Evolutionary conservation across 1,140 invertebrate genomes (phyloP).

Genomic region (Drosophila mauritiana): DNA sequence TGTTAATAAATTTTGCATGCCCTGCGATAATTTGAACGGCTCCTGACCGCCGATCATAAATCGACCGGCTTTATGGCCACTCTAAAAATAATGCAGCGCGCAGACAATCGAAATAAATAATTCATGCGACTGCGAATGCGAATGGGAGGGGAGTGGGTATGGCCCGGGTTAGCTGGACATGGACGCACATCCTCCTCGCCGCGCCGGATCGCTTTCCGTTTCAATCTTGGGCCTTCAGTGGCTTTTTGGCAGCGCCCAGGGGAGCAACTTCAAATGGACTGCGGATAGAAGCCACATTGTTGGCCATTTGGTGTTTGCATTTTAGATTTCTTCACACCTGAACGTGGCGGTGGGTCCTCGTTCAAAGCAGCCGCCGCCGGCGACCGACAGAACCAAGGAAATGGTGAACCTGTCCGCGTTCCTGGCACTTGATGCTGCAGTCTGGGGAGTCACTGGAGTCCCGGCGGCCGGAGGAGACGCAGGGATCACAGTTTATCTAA

Average conservation of each 20-base stretch:
- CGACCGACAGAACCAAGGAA: constrained; percentile 24
- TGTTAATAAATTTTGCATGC: constrained; percentile 84
- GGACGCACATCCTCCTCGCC: constrained; percentile 39
- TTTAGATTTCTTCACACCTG: constrained; percentile 82
- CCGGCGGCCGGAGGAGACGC: not conserved
- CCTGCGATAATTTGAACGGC: constrained; percentile 78
- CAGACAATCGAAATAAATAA: constrained; percentile 82
- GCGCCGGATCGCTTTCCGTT: constrained; percentile 41
- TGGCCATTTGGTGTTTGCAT: constrained; percentile 70
- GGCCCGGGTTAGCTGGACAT: constrained; percentile 28
- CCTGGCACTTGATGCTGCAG: constrained; percentile 65
- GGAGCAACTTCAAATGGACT: constrained; percentile 79
- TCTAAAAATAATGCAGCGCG: constrained; percentile 62
- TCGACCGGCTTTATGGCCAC: constrained; percentile 47
- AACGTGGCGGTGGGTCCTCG: constrained; percentile 63
- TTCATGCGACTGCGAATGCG: constrained; percentile 64
- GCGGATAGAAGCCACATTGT: constrained; percentile 22
- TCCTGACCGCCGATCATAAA: constrained; percentile 58
- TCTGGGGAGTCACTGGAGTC: constrained; percentile 26
- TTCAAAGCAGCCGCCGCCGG: constrained; percentile 76
- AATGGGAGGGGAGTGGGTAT: not conserved
- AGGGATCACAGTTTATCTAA: constrained; percentile 70
- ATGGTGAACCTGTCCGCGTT: constrained; percentile 65
- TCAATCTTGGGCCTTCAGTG: constrained; percentile 29
- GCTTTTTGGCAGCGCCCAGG: constrained; percentile 68